phyloP scores from a whole-genome alignment of 2,888 invertebrate species.

The Junonia oenone region DNA sequence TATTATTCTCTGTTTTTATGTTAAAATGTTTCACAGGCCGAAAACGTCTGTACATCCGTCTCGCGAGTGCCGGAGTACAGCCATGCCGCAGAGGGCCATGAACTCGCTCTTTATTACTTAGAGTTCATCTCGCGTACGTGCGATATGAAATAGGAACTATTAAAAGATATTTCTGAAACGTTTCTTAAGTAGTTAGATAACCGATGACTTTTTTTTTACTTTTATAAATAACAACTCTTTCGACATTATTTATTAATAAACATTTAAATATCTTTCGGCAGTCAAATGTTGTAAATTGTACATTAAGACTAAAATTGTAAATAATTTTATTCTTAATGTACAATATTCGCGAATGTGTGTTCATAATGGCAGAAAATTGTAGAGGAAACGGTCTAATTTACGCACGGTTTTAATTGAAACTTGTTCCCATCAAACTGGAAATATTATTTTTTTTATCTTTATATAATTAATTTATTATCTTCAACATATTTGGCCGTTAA shows the following conservation, averaged over 20 bases:
- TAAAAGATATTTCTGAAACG: slow-evolving; percentile 24
- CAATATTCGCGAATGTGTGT: neutral
- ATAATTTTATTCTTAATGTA: too few species aligned
- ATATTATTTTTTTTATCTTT: neutral
- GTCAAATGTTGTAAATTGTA: too few species aligned
- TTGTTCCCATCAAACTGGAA: slow-evolving; percentile 13
- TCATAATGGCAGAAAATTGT: neutral
- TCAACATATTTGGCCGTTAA: too few species aligned
- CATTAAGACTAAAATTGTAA: too few species aligned
- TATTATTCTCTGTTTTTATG: slow-evolving; percentile 27
- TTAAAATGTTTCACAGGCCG: slow-evolving; percentile 34
- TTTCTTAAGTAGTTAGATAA: slow-evolving; percentile 17
- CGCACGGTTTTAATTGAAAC: slow-evolving; percentile 7
- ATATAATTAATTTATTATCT: neutral
- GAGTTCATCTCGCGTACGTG: slow-evolving; percentile 60
- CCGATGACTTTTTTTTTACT: neutral
- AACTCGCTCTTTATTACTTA: slow-evolving; percentile 61
- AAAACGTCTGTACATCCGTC: slow-evolving; percentile 43
- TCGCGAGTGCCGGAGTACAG: slow-evolving; percentile 35
- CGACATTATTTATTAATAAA: neutral
- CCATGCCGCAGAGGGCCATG: slow-evolving; percentile 62
- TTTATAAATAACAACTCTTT: neutral
- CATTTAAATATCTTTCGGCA: too few species aligned
- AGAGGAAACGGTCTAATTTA: neutral
- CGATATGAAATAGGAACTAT: slow-evolving; percentile 34